A percentile compares a stretch with the other conserved stretches of the same genome.
These are phyloP conservation scores for Argyrosomus regius DNA, from an alignment of 2,797 vertebrate species.

Conservation along the genomic window DNA sequence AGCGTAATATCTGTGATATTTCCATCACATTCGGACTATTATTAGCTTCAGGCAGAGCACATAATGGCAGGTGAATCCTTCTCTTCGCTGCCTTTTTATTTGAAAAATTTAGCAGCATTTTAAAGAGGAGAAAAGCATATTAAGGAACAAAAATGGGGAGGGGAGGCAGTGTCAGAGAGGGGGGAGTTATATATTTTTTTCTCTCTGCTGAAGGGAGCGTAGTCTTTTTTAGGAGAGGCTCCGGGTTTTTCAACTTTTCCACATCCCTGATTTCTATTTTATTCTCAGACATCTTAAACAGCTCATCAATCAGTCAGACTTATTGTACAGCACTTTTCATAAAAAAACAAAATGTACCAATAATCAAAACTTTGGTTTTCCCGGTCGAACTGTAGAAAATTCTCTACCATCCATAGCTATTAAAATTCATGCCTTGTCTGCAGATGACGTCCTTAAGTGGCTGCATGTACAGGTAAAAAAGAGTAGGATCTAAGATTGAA, in stretches of 20 bases:
- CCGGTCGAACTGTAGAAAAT: too few relatives aligned
- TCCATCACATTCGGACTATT: slow-evolving; percentile 1
- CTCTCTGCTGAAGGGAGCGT: background rate
- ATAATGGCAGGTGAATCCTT: background rate
- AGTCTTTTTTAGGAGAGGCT: background rate
- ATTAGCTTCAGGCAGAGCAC: background rate
- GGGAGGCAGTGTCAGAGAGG: background rate
- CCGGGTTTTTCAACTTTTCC: background rate
- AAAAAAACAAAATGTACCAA: too few relatives aligned
- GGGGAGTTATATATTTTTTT: background rate
- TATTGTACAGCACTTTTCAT: too few relatives aligned
- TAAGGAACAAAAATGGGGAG: background rate
- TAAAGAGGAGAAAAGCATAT: background rate
- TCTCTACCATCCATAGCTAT: too few relatives aligned
- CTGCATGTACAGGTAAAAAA: too few relatives aligned
- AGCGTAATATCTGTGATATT: slow-evolving; percentile 3
- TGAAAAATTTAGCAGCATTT: background rate
- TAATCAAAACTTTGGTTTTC: too few relatives aligned
- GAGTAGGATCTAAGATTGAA: too few relatives aligned
- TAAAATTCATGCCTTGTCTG: too few relatives aligned
- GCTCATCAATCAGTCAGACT: too few relatives aligned
- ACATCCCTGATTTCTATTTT: background rate
- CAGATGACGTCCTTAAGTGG: too few relatives aligned
- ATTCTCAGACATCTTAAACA: background rate
- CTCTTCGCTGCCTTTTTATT: background rate